Percentiles rank a stretch among this genome's conserved stretches.
Conservation (phyloP, 1,140 invertebrate genomes). For the Gryllus bimaculatus region DNA sequence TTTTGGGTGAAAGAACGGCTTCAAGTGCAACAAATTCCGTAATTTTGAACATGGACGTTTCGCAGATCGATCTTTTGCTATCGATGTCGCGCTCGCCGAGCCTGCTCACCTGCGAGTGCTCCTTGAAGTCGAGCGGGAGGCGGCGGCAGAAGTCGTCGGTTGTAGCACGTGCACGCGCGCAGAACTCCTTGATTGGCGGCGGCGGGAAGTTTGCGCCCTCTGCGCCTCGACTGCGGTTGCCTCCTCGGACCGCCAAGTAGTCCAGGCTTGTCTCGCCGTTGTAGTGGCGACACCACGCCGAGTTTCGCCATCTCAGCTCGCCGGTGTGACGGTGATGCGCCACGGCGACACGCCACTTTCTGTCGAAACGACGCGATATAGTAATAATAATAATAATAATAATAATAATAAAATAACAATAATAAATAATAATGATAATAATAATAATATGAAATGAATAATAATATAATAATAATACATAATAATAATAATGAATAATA, state of each 20-base stretch:
- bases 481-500: too few relatives aligned
- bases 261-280: slow-evolving; percentile 48
- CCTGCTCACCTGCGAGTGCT: background rate
- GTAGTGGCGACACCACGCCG: slow-evolving; percentile 49
- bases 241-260: slow-evolving; percentile 57
- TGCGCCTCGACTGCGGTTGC: slow-evolving; percentile 66
- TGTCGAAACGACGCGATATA: slow-evolving; percentile 34
- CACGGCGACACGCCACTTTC: slow-evolving; percentile 56
- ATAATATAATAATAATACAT: too few relatives aligned
- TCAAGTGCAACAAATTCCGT: too few relatives aligned
- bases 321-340: slow-evolving; percentile 61
- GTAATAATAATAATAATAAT: too few relatives aligned
- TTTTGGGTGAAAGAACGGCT: too few relatives aligned
- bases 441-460: too few relatives aligned
- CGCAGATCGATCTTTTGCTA: too few relatives aligned
- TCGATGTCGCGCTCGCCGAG: background rate
- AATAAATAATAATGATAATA: too few relatives aligned
- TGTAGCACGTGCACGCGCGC: slow-evolving; percentile 52
- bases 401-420: too few relatives aligned
- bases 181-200: slow-evolving; percentile 40
- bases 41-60: too few relatives aligned
- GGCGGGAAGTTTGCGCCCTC: slow-evolving; percentile 71
- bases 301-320: slow-evolving; percentile 45
- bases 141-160: slow-evolving; percentile 62
- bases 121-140: slow-evolving; percentile 52